Base-by-base conservation (phyloP, 2,888 invertebrate genomes). In the Megastigmus dorsalis region DNA sequence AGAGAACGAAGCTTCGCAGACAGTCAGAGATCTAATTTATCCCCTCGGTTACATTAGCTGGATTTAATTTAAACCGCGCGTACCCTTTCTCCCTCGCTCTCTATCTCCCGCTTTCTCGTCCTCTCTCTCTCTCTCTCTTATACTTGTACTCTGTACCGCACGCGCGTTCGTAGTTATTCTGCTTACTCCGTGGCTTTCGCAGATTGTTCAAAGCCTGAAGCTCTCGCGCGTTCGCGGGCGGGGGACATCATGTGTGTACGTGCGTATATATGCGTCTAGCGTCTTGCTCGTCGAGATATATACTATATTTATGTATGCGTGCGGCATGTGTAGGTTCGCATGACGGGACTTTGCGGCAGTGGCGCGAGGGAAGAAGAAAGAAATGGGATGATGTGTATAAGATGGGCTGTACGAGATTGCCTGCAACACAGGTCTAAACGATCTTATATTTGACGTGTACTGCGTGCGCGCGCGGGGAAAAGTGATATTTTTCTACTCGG, bases 41-140 rank as follows among this genome's bases (percentile, higher is more conserved):
- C 77, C 77, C 82, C 81, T 80, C 81, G 81, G 82, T 84, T 84
- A 84, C 84, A 85, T 85, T 85, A 84, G 83, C 82, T 79, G 84
- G 83, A 85, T 85, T 85, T 85, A 84, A 85, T 85, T 85, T 84
- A 83, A 84, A 81, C 81, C 79, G 78, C 68, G 78, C 77, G 79
- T 75, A n/a, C 28, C 23, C 33, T n/a, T 13, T 18, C 45, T 13
- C 1, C 13, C 36, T 28, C 30, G 26, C 50, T 52, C 45, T 9
- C 18, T 18, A 15, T 26, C 41, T n/a, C 41, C 13, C 3, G 5
- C 15, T 26, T 1, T 23, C 10, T 10, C 48, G 5, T 10, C 23
- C 18, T 20, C 9, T 15, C 45, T 45, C 45, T 48, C 43, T 10
- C 67, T n/a, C 30, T 65, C 54, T n/a, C 28, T 45, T 52, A n/a